phyloP scores from a whole-genome alignment of 2,797 vertebrate species.

The Caiman crocodilus region DNA sequence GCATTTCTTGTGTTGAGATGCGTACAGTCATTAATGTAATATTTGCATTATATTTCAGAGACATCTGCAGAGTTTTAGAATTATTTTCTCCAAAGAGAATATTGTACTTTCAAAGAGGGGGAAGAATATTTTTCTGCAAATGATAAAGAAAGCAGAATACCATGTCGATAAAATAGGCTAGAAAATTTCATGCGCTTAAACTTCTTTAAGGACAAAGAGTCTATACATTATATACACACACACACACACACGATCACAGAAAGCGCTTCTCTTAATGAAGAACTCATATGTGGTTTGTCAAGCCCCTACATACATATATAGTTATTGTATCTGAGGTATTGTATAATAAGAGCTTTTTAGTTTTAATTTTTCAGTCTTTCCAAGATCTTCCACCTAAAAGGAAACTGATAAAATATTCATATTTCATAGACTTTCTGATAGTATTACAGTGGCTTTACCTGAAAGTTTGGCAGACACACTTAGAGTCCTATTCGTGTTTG shows the following conservation, averaged over 20 bases:
- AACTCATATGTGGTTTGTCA: not conserved
- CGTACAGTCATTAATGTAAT: conserved; percentile 11
- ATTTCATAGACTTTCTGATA: not conserved
- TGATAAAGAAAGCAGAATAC: not conserved
- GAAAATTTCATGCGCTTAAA: not conserved
- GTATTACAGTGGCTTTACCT: not conserved
- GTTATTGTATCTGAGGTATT: not conserved
- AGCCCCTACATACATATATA: not conserved
- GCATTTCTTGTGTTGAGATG: not conserved
- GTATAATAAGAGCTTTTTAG: not conserved
- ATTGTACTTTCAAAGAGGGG: not conserved
- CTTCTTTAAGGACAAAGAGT: not conserved
- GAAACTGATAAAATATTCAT: not conserved
- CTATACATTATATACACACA: not conserved
- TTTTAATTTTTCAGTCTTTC: conserved; percentile 19
- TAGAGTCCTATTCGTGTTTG: not conserved
- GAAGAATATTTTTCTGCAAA: not conserved
- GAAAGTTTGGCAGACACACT: not conserved
- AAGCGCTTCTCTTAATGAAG: not conserved
- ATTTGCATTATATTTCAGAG: not conserved
- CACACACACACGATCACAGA: not conserved
- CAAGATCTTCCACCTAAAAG: not conserved
- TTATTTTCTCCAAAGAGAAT: not conserved
- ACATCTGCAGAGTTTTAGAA: not conserved
- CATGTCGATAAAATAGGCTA: not conserved